Evolutionary conservation across 2,797 vertebrate genomes (phyloP), one percentile per base, ranked within the genome.

Genomic region (Enteromius radiatus): DNA sequence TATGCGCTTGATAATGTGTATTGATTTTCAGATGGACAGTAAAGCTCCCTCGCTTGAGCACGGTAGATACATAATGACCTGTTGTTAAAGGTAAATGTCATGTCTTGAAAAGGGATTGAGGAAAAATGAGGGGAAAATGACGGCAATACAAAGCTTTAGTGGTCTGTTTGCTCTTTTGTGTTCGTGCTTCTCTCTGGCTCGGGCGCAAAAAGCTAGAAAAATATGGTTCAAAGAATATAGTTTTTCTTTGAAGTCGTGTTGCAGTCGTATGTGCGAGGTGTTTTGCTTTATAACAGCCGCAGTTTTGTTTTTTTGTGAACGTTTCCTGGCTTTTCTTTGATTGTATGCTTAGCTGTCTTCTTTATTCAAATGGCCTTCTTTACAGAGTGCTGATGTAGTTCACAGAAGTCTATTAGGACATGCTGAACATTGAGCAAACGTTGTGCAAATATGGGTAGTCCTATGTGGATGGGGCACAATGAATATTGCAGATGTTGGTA

Each of bases 1-100:
- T 15, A 63, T 71, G 54, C n/a, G 70, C 5, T 6, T 81, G 59
- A 65, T 81, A 54, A 54, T 64, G 80, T 41, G 59, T 28, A 75
- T 75, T 11, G 80, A 81, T 81, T 41, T 17, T 81, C 31, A 41
- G 59, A 31, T 8, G 45, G 59, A 65, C 80, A 75, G 80, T 81
- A 75, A 81, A 74, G 43, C 70, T 52, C 56, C 12, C 31, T 63
- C 21, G n/a, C 43, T 33, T 15, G n/a, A 81, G 45, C 79, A 8
- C 3, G 23, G 23, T 43, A 38, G 59, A 75, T 65, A 52, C 70
- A 64, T 63, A 54, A 65, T 65, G 70, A 65, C 68, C 41, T 54
- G 80, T 38, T 81, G 70, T 65, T 81, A 75, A 65, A 81, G 59
- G 17, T 52, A 75, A 75, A 65, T 64, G 80, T 75, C 70, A 52